Conservation (phyloP, 2,888 invertebrate genomes). For the Drosophila ustulata region DNA sequence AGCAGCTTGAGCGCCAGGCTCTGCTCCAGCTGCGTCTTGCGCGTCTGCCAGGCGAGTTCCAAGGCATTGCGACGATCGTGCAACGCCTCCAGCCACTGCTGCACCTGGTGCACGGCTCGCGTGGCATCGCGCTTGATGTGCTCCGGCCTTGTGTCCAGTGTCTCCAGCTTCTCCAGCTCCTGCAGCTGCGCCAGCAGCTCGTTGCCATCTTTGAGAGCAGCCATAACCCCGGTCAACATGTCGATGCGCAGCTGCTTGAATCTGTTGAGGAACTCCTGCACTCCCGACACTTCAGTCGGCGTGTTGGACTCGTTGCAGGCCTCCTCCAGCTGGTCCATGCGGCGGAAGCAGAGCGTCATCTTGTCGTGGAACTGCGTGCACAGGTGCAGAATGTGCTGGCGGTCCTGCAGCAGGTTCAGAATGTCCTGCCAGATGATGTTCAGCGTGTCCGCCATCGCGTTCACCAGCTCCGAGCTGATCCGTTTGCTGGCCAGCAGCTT, state of each 20-base stretch:
- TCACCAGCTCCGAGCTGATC: conserved; percentile 92
- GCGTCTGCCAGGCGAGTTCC: conserved; percentile 89
- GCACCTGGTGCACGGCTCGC: conserved; percentile 88
- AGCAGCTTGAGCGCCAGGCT: conserved; percentile 90
- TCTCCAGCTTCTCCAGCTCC: conserved; percentile 90
- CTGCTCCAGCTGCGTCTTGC: conserved; percentile 92
- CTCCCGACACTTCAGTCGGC: conserved; percentile 90
- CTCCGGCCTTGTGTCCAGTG: conserved; percentile 91
- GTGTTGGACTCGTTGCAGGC: conserved; percentile 89
- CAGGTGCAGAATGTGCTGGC: conserved; percentile 91
- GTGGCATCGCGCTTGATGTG: conserved; percentile 86
- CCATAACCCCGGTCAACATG: conserved; percentile 91
- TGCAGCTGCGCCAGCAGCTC: conserved; percentile 90
- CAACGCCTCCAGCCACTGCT: conserved; percentile 90
- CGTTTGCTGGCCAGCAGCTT: conserved; percentile 91
- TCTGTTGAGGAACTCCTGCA: conserved; percentile 89
- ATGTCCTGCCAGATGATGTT: conserved; percentile 93
- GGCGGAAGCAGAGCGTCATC: conserved; percentile 89
- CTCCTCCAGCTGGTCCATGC: conserved; percentile 89
- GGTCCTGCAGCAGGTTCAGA: conserved; percentile 90
- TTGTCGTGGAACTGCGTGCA: conserved; percentile 92
- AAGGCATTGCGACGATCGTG: conserved; percentile 91
- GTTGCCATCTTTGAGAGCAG: conserved; percentile 93
- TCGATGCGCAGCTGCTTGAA: conserved; percentile 90
- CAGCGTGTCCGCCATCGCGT: conserved; percentile 94